A percentile compares a stretch with the other conserved stretches of the same genome.
Evolutionary conservation across 2,797 vertebrate species (phyloP).

Genomic region (Mallotus villosus): DNA sequence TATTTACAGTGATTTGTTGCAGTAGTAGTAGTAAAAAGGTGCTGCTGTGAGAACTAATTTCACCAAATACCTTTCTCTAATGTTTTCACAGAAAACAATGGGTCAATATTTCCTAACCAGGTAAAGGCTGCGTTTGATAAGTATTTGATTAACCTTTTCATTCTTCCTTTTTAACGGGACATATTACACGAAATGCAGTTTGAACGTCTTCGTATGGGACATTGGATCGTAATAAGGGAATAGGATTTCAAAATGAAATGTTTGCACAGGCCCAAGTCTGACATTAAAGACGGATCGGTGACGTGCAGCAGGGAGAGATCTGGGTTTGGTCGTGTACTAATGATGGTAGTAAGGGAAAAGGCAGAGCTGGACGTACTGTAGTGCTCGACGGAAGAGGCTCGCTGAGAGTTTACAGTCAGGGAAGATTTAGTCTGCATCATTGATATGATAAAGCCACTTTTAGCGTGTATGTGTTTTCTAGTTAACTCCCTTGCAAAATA

Average conservation of each 20-base stretch:
- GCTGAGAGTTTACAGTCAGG: background rate
- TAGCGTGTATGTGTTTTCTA: no score
- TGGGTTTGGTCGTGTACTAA: background rate
- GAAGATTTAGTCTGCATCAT: background rate
- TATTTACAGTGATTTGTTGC: background rate
- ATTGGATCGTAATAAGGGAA: background rate
- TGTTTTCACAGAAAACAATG: background rate
- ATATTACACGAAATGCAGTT: background rate
- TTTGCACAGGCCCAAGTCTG: background rate
- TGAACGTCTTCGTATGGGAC: background rate
- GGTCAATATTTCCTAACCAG: background rate
- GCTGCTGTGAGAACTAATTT: background rate
- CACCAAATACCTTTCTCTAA: background rate
- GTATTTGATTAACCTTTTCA: background rate
- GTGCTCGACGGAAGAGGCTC: background rate
- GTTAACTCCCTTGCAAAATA: no score
- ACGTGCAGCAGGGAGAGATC: background rate
- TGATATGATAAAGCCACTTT: no score
- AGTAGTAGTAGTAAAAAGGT: background rate
- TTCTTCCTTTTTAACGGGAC: background rate
- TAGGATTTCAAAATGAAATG: background rate
- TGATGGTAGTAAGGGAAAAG: background rate
- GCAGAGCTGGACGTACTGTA: no score
- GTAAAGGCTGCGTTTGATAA: background rate
- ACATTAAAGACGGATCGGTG: background rate